These are phyloP conservation scores for Barnardius zonarius DNA, from an alignment of 2,113 vertebrate species.

Conservation along the genomic window DNA sequence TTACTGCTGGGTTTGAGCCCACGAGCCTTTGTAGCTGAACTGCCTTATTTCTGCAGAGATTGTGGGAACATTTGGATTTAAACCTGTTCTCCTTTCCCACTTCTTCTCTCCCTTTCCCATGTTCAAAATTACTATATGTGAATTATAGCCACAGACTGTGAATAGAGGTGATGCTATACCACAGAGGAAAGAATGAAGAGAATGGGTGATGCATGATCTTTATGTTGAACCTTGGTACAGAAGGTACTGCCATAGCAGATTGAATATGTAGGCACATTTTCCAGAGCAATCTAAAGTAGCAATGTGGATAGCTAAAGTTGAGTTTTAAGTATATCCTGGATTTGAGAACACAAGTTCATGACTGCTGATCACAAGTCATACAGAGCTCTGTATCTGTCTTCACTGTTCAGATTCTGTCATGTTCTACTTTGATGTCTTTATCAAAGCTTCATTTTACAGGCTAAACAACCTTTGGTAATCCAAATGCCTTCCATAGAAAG, in stretches of 20 bases:
- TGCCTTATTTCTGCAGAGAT: neutral
- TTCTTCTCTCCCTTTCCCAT: neutral
- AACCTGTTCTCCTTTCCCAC: neutral
- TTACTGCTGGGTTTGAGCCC: neutral
- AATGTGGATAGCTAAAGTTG: neutral
- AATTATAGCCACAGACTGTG: neutral
- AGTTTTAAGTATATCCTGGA: neutral
- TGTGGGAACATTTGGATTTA: neutral
- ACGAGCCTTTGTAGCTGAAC: neutral
- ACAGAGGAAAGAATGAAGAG: neutral
- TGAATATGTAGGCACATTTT: neutral
- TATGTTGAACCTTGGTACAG: neutral
- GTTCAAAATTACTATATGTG: rapidly evolving
- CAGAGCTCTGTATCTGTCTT: neutral
- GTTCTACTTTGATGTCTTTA: neutral
- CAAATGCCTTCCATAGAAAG: neutral
- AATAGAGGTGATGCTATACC: neutral
- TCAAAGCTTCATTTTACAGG: neutral
- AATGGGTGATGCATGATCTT: neutral
- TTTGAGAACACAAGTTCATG: neutral
- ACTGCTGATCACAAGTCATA: neutral
- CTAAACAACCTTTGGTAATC: neutral
- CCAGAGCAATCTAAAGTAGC: rapidly evolving
- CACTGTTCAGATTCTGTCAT: neutral
- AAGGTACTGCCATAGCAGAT: neutral